phyloP scores from a whole-genome alignment of 1,140 invertebrate genomes.

The Diachasma alloeum region DNA sequence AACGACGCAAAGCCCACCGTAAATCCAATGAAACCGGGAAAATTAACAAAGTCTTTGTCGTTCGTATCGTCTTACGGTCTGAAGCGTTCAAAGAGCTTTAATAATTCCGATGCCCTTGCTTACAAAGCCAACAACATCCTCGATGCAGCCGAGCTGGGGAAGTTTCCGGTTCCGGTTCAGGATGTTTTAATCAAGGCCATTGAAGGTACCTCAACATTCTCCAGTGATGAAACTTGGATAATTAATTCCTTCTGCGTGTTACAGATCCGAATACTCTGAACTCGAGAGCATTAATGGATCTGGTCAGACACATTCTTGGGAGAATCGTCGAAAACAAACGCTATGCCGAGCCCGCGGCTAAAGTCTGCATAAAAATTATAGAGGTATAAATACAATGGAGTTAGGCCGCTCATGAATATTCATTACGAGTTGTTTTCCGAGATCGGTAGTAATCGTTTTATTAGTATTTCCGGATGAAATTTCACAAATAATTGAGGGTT shows the following conservation, averaged over 20 bases:
- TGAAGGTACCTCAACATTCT: slow-evolving; percentile 62
- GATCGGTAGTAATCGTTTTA: too few relatives aligned
- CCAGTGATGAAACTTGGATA: not conserved
- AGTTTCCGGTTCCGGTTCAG: slow-evolving; percentile 77
- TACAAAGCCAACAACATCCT: slow-evolving; percentile 68
- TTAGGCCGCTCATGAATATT: not conserved
- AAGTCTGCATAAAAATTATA: slow-evolving; percentile 84
- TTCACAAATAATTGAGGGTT: too few relatives aligned
- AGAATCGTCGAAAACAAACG: slow-evolving; percentile 80
- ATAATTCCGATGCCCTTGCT: slow-evolving; percentile 70
- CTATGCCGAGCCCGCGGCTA: slow-evolving; percentile 81
- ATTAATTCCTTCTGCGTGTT: not conserved
- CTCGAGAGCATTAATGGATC: slow-evolving; percentile 82
- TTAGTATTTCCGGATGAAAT: too few relatives aligned
- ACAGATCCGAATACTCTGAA: slow-evolving; percentile 81
- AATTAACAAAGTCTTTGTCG: slow-evolving; percentile 59
- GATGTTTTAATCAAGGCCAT: slow-evolving; percentile 75
- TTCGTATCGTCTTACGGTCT: slow-evolving; percentile 67
- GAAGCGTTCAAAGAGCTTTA: slow-evolving; percentile 84
- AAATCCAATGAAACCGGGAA: slow-evolving; percentile 48
- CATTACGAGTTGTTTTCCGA: not conserved
- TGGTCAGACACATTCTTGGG: slow-evolving; percentile 81
- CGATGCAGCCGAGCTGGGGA: slow-evolving; percentile 77
- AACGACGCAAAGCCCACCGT: slow-evolving; percentile 42
- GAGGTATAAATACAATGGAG: slow-evolving; percentile 62